phyloP scores from a whole-genome alignment of 2,888 invertebrate species.

The Cataglyphis cursor region DNA sequence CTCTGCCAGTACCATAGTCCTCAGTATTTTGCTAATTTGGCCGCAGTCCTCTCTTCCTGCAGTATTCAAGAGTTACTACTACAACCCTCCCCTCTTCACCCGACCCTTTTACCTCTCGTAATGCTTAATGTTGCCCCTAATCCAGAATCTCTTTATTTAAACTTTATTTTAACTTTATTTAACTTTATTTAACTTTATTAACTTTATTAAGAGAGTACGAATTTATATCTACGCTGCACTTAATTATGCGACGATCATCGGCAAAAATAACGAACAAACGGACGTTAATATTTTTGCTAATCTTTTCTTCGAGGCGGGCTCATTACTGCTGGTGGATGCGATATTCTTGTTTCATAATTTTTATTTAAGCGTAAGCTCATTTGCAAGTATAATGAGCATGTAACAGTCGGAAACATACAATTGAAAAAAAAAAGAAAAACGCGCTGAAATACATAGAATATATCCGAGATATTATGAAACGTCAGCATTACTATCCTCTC shows the following conservation, averaged over 20 bases:
- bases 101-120: slow-evolving; percentile 34
- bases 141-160: slow-evolving; percentile 62
- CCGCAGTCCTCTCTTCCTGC: slow-evolving; percentile 49
- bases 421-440: not conserved
- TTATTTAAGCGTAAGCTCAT: not conserved
- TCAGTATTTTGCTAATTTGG: slow-evolving; percentile 73
- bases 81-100: slow-evolving; percentile 37
- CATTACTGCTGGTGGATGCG: not conserved
- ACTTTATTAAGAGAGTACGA: slow-evolving; percentile 45
- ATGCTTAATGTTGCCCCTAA: slow-evolving; percentile 68
- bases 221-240: slow-evolving; percentile 53
- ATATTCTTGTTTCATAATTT: not conserved
- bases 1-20: slow-evolving; percentile 62
- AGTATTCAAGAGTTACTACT: slow-evolving; percentile 57
- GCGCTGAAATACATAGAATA: not conserved
- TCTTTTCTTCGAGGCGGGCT: not conserved
- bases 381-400: slow-evolving; percentile 16
- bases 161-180: slow-evolving; percentile 50
- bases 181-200: slow-evolving; percentile 52
- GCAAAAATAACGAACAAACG: slow-evolving; percentile 46
- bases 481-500: slow-evolving; percentile 6
- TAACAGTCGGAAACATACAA: not conserved
- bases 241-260: slow-evolving; percentile 61
- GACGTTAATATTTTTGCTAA: slow-evolving; percentile 1
- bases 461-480: slow-evolving; percentile 8